Evolutionary conservation across 2,797 vertebrate species (phyloP).

Genomic region (Cottoperca gobio): DNA sequence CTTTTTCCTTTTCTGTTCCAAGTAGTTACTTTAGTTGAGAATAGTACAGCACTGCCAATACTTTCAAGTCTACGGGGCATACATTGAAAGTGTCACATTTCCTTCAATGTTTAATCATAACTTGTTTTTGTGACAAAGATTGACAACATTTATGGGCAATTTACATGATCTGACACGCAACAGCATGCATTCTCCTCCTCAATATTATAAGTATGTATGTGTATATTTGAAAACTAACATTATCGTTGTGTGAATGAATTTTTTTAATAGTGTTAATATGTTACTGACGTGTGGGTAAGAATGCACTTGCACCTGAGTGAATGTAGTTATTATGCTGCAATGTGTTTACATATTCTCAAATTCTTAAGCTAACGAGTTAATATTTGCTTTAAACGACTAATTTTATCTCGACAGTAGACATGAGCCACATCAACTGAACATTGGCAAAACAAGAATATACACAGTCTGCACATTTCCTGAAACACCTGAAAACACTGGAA

Average conservation of each 20-base stretch:
- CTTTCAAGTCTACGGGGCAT: constrained; percentile 47
- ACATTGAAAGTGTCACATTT: constrained; percentile 46
- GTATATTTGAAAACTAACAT: constrained; percentile 69
- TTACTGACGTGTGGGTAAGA: constrained; percentile 82
- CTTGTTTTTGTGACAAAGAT: constrained; percentile 43
- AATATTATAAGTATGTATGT: constrained; percentile 60
- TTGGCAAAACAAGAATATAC: constrained; percentile 38
- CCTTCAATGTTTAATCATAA: constrained; percentile 31
- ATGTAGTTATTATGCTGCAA: constrained; percentile 79
- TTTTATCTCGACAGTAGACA: constrained; percentile 53
- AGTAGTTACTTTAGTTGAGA: constrained; percentile 59
- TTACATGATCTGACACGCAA: constrained; percentile 48
- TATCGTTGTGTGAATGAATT: constrained; percentile 67
- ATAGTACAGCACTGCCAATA: constrained; percentile 60
- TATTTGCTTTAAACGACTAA: constrained; percentile 67
- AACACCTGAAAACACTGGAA: constrained; percentile 54
- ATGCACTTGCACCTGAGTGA: constrained; percentile 86
- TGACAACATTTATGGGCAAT: constrained; percentile 28
- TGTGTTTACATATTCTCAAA: constrained; percentile 76
- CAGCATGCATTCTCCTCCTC: constrained; percentile 68
- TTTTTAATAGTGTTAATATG: constrained; percentile 74
- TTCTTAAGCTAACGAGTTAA: constrained; percentile 75
- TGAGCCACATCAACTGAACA: constrained; percentile 56
- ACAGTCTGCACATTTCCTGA: constrained; percentile 44
- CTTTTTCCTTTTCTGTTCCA: constrained; percentile 48